Evolutionary conservation across 2,888 invertebrate genomes (phyloP).

Genomic region (Gasteruption jaculator): DNA sequence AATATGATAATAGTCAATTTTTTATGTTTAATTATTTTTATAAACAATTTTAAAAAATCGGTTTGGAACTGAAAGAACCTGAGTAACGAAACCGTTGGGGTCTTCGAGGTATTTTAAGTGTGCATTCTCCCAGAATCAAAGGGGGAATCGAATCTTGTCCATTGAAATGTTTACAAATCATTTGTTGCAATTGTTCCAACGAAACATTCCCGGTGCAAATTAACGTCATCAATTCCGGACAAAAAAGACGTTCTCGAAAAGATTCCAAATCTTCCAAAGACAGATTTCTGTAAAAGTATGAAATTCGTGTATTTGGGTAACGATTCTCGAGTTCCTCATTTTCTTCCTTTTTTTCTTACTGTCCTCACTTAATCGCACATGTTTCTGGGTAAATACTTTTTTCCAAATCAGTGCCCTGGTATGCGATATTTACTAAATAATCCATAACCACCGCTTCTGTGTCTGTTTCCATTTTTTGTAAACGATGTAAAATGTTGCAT

Average conservation of each 20-base stretch:
- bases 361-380: conserved; percentile 25
- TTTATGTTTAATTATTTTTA: no score
- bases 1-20: conserved; percentile 9
- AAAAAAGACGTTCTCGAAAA: conserved; percentile 30
- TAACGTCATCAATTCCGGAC: conserved; percentile 28
- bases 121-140: no score
- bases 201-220: conserved; percentile 29
- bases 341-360: no score
- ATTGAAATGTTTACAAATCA: conserved; percentile 24
- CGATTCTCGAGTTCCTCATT: no score
- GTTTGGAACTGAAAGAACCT: no score
- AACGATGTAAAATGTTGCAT: conserved; percentile 42
- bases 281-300: conserved; percentile 25
- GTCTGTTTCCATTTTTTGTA: conserved; percentile 47
- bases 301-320: no score
- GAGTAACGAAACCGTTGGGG: conserved; percentile 19
- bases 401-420: conserved; percentile 53
- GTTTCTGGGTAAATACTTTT: conserved; percentile 42
- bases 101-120: not conserved
- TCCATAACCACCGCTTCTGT: conserved; percentile 50
- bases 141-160: no score
- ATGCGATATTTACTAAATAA: conserved; percentile 54
- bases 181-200: conserved; percentile 24
- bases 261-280: conserved; percentile 18
- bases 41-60: no score